Evolutionary conservation across 2,797 vertebrate species (phyloP).

Genomic region (Sciurus carolinensis): DNA sequence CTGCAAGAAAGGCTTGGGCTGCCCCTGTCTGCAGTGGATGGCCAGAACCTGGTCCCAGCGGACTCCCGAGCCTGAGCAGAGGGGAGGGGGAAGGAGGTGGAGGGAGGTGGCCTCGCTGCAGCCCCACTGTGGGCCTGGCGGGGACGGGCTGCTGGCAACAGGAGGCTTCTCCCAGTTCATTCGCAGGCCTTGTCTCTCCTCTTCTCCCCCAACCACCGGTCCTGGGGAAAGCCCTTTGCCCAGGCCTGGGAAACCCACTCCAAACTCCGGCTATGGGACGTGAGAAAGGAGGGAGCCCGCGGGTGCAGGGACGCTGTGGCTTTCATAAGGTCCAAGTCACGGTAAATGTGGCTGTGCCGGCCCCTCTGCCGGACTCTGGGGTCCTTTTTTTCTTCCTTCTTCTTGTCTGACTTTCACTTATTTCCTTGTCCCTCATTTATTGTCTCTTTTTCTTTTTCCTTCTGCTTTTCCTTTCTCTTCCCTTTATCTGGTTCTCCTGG

Average conservation of each 20-base stretch:
- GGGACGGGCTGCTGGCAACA: fast-evolving
- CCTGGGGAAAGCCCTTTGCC: too few relatives aligned
- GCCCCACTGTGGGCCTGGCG: fast-evolving
- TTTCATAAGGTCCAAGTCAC: fast-evolving
- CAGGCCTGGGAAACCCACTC: too few relatives aligned
- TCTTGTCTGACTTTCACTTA: fast-evolving
- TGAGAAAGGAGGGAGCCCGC: too few relatives aligned
- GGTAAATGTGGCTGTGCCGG: fast-evolving
- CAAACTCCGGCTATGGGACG: fast-evolving
- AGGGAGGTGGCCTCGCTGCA: fast-evolving
- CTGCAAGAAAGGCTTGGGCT: neutral
- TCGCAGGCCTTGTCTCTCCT: too few relatives aligned
- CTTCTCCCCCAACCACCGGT: fast-evolving
- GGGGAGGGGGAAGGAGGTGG: fast-evolving
- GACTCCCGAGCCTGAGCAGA: fast-evolving
- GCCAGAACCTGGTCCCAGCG: fast-evolving
- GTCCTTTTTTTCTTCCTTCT: fast-evolving
- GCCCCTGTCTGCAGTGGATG: fast-evolving
- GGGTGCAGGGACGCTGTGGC: neutral
- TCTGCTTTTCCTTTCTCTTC: neutral
- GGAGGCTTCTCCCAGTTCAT: fast-evolving
- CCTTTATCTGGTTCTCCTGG: neutral
- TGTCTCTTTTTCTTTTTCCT: neutral
- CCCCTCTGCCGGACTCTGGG: fast-evolving
- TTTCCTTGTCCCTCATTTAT: too few relatives aligned